A percentile compares a stretch with the other conserved stretches of the same genome.
Evolutionary conservation across 2,113 vertebrate genomes (phyloP).

Genomic region (Peromyscus polionotus): DNA sequence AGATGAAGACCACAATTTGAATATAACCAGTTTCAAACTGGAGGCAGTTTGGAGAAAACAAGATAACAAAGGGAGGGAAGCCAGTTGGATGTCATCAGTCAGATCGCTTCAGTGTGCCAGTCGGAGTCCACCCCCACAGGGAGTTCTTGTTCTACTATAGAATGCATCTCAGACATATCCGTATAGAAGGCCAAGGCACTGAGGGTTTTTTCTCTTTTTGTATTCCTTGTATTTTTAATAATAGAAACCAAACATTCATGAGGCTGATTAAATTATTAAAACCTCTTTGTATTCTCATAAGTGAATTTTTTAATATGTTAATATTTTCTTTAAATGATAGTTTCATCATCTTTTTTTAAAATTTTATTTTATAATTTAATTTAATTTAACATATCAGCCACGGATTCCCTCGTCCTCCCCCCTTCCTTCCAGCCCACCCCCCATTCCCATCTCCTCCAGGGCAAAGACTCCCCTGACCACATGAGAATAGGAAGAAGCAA

Average conservation of each 20-base stretch:
- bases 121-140: background rate
- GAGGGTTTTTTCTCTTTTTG: background rate
- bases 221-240: background rate
- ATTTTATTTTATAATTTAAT: no score
- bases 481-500: no score
- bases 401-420: no score
- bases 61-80: background rate
- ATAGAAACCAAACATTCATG: slow-evolving; percentile 24
- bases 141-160: background rate
- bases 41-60: background rate
- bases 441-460: no score
- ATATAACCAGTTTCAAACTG: background rate
- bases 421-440: no score
- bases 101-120: background rate
- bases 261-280: slow-evolving; percentile 19
- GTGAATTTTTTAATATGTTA: background rate
- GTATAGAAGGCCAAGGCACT: background rate
- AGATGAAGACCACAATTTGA: background rate
- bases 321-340: no score
- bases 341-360: no score
- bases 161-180: background rate
- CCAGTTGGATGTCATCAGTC: background rate
- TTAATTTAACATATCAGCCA: no score
- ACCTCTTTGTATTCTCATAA: background rate
- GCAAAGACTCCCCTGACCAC: no score